Conservation (phyloP, 2,797 vertebrate species). For the Malurus splendens region DNA sequence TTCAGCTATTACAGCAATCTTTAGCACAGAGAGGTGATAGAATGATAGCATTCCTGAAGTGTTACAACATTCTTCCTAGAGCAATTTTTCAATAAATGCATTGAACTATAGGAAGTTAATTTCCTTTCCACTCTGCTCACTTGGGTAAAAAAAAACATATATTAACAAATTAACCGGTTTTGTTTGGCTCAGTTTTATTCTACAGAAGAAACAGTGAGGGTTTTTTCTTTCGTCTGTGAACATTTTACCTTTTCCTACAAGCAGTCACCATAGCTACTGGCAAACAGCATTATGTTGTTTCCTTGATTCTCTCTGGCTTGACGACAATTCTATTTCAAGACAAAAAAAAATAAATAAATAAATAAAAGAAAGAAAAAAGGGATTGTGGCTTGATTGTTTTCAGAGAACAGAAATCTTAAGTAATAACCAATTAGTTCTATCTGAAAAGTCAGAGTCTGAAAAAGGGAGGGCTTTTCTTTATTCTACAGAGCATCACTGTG, state of each 20-base stretch:
- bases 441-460: not conserved
- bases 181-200: not conserved
- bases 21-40: not conserved
- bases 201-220: not conserved
- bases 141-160: not conserved
- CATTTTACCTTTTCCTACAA: not conserved
- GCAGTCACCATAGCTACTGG: slow-evolving; percentile 28
- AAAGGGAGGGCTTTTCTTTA: not conserved
- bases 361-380: no score
- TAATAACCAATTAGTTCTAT: not conserved
- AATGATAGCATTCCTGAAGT: slow-evolving; percentile 4
- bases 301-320: not conserved
- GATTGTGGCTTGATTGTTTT: not conserved
- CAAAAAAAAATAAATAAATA: not conserved
- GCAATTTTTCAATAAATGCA: not conserved
- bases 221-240: not conserved
- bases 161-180: not conserved
- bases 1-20: not conserved
- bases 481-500: not conserved
- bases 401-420: not conserved
- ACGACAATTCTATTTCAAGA: not conserved
- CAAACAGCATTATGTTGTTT: slow-evolving; percentile 3
- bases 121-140: not conserved
- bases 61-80: not conserved
- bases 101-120: not conserved